Percentiles rank a stretch among this genome's conserved stretches.
phyloP scores from a whole-genome alignment of 2,888 invertebrate genomes.

The Deilephila porcellus region DNA sequence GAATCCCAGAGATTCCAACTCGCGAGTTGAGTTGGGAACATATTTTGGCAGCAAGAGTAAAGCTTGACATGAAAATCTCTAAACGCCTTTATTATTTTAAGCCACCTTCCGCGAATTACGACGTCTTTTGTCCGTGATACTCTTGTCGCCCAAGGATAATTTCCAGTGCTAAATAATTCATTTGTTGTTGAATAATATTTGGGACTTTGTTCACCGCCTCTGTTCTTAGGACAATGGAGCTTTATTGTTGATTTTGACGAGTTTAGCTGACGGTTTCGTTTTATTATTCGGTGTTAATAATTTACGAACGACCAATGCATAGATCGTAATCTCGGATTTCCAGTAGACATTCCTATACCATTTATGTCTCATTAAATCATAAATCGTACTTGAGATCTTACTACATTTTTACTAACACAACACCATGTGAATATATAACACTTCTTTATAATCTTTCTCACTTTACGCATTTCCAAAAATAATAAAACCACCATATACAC shows the following conservation, averaged over 20 bases:
- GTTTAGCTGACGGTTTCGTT: conserved; percentile 7
- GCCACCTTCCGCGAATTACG: conserved; percentile 49
- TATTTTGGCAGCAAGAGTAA: conserved; percentile 50
- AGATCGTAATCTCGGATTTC: background rate
- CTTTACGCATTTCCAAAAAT: no score
- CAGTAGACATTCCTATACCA: background rate
- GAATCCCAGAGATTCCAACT: conserved; percentile 59
- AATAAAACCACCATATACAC: no score
- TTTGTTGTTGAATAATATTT: conserved; percentile 52
- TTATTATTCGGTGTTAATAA: conserved; percentile 17
- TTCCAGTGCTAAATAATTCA: conserved; percentile 50
- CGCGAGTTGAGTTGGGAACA: conserved; percentile 59
- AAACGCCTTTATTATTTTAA: conserved; percentile 59
- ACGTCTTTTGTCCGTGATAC: conserved; percentile 54
- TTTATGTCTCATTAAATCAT: no score
- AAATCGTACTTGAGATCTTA: no score
- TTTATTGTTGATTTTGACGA: conserved; percentile 24
- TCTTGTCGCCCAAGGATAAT: conserved; percentile 47
- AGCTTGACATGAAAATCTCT: conserved; percentile 56
- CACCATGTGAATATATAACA: no score
- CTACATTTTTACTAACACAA: no score
- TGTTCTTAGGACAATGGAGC: conserved; percentile 17
- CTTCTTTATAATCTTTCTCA: no score
- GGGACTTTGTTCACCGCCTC: conserved; percentile 39
- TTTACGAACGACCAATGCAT: background rate